These are phyloP conservation scores for Pammene fasciana DNA, from an alignment of 2,888 invertebrate genomes.

Conservation along the genomic window DNA sequence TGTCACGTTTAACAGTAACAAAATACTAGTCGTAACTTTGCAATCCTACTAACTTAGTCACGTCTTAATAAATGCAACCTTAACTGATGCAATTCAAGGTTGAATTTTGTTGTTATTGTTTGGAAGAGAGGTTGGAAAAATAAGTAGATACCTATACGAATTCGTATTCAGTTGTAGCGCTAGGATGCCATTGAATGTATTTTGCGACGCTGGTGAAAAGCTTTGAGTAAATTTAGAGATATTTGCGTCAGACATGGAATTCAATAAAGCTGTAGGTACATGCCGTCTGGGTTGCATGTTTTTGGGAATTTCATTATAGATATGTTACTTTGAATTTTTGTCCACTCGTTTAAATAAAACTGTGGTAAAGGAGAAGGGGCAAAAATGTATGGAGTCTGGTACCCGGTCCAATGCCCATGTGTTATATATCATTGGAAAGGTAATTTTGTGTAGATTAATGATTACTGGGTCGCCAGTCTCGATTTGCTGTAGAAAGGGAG, in stretches of 20 bases:
- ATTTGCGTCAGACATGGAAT: conserved; percentile 36
- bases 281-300: conserved; percentile 11
- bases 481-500: too few relatives aligned
- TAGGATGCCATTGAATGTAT: conserved; percentile 39
- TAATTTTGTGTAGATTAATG: too few relatives aligned
- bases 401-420: too few relatives aligned
- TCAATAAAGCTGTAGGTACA: conserved; percentile 38
- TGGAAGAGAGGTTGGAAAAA: conserved; percentile 8
- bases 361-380: too few relatives aligned
- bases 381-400: too few relatives aligned
- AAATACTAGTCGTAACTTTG: conserved; percentile 53
- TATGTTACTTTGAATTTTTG: too few relatives aligned
- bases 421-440: too few relatives aligned
- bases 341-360: too few relatives aligned
- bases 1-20: conserved; percentile 62
- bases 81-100: neutral
- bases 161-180: conserved; percentile 40
- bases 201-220: conserved; percentile 41
- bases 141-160: conserved; percentile 23
- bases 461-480: too few relatives aligned
- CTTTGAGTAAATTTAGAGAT: conserved; percentile 39
- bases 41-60: conserved; percentile 1
- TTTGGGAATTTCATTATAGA: conserved; percentile 1
- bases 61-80: neutral
- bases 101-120: neutral